Evolutionary conservation across 2,113 vertebrate genomes (phyloP), one percentile per base, ranked within the genome.

Genomic region (Passer domesticus): DNA sequence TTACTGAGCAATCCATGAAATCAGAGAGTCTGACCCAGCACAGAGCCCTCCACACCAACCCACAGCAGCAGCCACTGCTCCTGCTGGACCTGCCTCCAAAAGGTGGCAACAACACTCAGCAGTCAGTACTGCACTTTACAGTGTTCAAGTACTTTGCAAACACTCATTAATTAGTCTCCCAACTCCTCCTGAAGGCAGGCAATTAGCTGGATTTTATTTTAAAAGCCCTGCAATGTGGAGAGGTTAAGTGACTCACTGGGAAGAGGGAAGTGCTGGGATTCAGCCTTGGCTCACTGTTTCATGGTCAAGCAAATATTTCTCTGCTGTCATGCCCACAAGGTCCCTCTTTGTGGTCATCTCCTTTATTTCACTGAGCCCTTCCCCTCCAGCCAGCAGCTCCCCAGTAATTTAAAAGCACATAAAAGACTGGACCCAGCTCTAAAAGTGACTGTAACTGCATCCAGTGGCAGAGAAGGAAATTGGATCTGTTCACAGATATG

Each of bases 101-200:
- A 68, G 52, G 18, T 31, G 91, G 12, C 11, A 52, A 44, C 41
- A 55, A 22, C 68, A 22, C 68, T 83, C 88, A 66, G 59, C 46
- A 83, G 73, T 39, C 81, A 72, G 21, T 14, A 3, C 28, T 39
- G 66, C 67, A 28, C 73, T 93, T 90, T 44, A 44, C 25, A 41
- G 9, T 14, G 53, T 6, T 74, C 19, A 46, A 96, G 77, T 49
- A 49, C 79, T 73, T 47, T 10, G 58, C 86, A 95, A 95, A 94
- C 68, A 89, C 37, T 47, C 77, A 90, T 94, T 93, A 91, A 92
- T 94, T 84, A 90, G 60, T 52, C 50, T 87, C 68, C 70, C 66
- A 91, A 50, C 19, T 59, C 39, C 49, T 83, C 76, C 94, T 49
- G 64, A 39, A 93, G 90, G 70, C 37, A 87, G 60, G 59, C 47